Percentiles rank a stretch among this genome's conserved stretches.
phyloP scores from a whole-genome alignment of 2,888 invertebrate genomes.

The Apoderus coryli region DNA sequence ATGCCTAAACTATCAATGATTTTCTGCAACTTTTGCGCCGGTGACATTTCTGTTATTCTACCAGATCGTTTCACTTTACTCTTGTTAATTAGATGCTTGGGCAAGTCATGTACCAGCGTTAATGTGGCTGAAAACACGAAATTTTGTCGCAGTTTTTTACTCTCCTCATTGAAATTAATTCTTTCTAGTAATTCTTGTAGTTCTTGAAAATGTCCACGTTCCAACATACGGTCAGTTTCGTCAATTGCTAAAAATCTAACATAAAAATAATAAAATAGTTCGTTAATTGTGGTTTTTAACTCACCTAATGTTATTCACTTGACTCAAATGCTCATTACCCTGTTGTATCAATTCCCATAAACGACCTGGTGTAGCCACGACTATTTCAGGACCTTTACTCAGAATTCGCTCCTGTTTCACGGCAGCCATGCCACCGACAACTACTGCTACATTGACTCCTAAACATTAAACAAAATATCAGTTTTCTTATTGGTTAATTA shows the following conservation, averaged over 20 bases:
- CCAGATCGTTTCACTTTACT: conserved; percentile 35
- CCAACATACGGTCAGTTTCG: conserved; percentile 97
- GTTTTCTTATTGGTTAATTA: too few species aligned
- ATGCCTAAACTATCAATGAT: conserved; percentile 72
- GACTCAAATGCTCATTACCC: conserved; percentile 61
- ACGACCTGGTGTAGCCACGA: conserved; percentile 94
- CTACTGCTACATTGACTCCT: conserved; percentile 56
- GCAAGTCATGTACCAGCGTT: conserved; percentile 78
- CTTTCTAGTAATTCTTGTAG: conserved; percentile 64
- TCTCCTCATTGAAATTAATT: conserved; percentile 54
- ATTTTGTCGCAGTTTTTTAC: conserved; percentile 58
- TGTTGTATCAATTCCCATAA: conserved; percentile 85
- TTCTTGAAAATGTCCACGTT: conserved; percentile 91
- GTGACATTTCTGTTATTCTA: conserved; percentile 47
- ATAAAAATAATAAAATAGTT: conserved; percentile 12
- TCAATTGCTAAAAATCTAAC: conserved; percentile 83
- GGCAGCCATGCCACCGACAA: conserved; percentile 88
- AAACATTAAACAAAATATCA: too few species aligned
- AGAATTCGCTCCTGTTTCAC: conserved; percentile 89
- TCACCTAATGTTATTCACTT: conserved; percentile 55
- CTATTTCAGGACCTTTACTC: conserved; percentile 71
- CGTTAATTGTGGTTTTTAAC: too few species aligned
- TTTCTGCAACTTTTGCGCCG: conserved; percentile 60
- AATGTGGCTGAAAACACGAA: conserved; percentile 97
- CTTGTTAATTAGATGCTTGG: conserved; percentile 51